phyloP scores from a whole-genome alignment of 2,113 vertebrate genomes.

The Percina caprodes region DNA sequence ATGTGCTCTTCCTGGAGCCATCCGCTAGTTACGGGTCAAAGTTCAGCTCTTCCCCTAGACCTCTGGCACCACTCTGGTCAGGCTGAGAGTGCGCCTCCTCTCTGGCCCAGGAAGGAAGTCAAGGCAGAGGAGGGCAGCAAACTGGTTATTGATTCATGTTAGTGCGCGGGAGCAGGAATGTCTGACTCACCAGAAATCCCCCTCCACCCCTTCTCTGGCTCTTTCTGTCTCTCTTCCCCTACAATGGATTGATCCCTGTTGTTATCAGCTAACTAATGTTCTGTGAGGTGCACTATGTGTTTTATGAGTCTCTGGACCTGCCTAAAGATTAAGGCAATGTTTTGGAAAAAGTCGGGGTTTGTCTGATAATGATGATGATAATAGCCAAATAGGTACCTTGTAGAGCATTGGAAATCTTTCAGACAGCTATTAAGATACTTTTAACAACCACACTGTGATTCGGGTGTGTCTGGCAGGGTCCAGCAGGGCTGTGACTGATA shows the following conservation, averaged over 20 bases:
- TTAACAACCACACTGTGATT: conserved; percentile 65
- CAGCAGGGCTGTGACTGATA: conserved; percentile 72
- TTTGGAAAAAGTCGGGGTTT: conserved; percentile 67
- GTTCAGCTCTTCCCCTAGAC: conserved; percentile 66
- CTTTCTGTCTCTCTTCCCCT: conserved; percentile 21
- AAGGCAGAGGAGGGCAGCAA: conserved; percentile 68
- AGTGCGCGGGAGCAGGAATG: conserved; percentile 77
- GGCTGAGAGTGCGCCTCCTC: conserved; percentile 50
- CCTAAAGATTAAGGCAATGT: conserved; percentile 58
- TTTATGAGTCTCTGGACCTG: conserved; percentile 59
- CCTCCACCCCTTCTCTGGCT: conserved; percentile 31
- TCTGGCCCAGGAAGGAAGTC: conserved; percentile 55
- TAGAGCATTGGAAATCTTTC: conserved; percentile 64
- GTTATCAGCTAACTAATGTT: conserved; percentile 69
- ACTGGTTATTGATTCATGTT: conserved; percentile 83
- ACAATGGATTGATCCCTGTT: conserved; percentile 67
- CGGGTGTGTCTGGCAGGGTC: conserved; percentile 58
- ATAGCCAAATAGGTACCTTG: conserved; percentile 59
- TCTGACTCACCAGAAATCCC: conserved; percentile 84
- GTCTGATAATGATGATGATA: conserved; percentile 73
- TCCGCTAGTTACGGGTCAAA: conserved; percentile 61
- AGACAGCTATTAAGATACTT: conserved; percentile 61
- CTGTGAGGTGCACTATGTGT: conserved; percentile 46
- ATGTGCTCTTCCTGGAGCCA: conserved; percentile 60
- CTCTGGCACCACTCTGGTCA: conserved; percentile 70